Conservation (phyloP, 1,140 invertebrate genomes). For the Drosophila nigromelanica region DNA sequence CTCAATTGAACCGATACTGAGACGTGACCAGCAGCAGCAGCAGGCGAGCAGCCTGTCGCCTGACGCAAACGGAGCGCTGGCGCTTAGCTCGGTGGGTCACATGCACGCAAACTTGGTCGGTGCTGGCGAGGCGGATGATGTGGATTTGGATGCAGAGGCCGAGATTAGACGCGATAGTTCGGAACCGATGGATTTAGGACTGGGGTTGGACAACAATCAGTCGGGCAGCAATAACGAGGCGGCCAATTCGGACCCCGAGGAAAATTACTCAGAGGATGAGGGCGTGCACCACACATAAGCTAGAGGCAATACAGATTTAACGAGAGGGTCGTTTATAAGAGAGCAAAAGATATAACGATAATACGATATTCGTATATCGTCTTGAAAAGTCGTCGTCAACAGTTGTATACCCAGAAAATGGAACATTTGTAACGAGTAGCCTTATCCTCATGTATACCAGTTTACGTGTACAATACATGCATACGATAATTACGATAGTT, state of each 20-base stretch:
- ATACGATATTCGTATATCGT: constrained; percentile 19
- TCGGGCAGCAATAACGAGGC: constrained; percentile 74
- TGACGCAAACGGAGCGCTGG: constrained; percentile 50
- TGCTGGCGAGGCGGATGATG: constrained; percentile 38
- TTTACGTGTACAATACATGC: constrained; percentile 71
- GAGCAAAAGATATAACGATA: constrained; percentile 27
- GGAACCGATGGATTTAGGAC: constrained; percentile 78
- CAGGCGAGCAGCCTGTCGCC: constrained; percentile 53
- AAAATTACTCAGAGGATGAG: constrained; percentile 82
- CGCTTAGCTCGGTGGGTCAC: constrained; percentile 51
- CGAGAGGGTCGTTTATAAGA: constrained; percentile 1
- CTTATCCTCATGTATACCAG: constrained; percentile 82
- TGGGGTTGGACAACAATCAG: constrained; percentile 74
- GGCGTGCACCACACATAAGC: constrained; percentile 81
- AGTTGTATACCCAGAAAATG: constrained; percentile 76
- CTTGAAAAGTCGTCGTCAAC: constrained; percentile 36
- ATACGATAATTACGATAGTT: constrained; percentile 60
- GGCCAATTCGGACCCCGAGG: constrained; percentile 73
- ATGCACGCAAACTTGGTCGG: constrained; percentile 32
- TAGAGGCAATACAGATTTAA: constrained; percentile 11
- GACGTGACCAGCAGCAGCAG: constrained; percentile 59
- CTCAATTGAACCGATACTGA: constrained; percentile 72
- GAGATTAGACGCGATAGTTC: constrained; percentile 70
- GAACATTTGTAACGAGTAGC: constrained; percentile 82
- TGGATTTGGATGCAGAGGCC: constrained; percentile 42